Evolutionary conservation across 2,113 vertebrate species (phyloP).

Genomic region (Megatriorchis doriae): DNA sequence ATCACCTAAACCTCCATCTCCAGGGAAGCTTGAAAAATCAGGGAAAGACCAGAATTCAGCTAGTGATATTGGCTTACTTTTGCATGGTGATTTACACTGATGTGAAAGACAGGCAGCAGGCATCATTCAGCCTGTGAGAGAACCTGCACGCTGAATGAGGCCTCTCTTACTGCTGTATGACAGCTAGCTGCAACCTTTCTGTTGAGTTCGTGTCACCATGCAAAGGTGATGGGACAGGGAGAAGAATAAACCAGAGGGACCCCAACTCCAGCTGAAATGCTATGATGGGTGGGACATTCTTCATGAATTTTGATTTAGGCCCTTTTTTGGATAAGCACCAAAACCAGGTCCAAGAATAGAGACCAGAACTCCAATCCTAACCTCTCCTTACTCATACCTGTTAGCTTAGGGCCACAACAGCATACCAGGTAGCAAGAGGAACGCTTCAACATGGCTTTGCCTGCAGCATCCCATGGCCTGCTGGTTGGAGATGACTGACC

Average conservation of each 20-base stretch:
- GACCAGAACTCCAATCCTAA: background rate
- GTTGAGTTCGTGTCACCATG: background rate
- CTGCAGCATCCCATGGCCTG: background rate
- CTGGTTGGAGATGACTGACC: background rate
- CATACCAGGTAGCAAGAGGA: background rate
- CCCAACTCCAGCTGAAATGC: background rate
- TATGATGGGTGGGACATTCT: background rate
- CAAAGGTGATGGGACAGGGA: background rate
- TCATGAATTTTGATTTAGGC: background rate
- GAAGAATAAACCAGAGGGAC: background rate
- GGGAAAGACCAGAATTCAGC: background rate
- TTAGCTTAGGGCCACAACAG: background rate
- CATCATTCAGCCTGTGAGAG: background rate
- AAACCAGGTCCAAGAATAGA: background rate
- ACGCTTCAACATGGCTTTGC: background rate
- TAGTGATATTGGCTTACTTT: background rate
- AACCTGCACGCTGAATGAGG: background rate
- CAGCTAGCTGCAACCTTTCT: background rate
- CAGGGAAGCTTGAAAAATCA: background rate
- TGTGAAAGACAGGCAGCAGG: background rate
- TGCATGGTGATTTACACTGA: fast-evolving
- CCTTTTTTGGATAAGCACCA: background rate
- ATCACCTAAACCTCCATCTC: background rate
- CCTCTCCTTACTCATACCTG: background rate
- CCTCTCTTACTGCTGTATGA: background rate